Base-by-base conservation (phyloP, 2,888 invertebrate species). In the Odontocerum albicorne region DNA sequence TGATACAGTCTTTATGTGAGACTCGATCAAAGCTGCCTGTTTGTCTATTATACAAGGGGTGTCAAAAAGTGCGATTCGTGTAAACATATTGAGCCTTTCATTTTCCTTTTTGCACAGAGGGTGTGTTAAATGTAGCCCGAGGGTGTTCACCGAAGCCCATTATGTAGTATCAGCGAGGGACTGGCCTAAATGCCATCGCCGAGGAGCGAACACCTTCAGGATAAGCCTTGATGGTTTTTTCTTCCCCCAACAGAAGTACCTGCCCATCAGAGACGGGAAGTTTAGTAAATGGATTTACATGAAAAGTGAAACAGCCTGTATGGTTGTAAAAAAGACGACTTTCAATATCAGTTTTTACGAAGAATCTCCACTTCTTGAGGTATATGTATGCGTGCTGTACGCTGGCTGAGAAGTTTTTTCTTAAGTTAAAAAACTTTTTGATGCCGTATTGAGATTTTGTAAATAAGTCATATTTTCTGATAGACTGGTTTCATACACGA, bases 151-250 rank as follows among this genome's bases (percentile, higher is more conserved):
- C 36, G 35, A 20, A 44, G 19, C 27, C 60, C 47, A 54, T 57
- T 57, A 55, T 56, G 54, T 60, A 27, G 42, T 54, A 57, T 60
- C 56, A 47, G 43, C 20, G 22, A 43, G 39, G 44, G 39, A 43
- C 44, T 10, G 49, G 40, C 50, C 57, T 31, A 54, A 60, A 57
- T 54, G 57, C 51, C 40, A 32, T 50, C 54, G 54, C 54, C 51
- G 31, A 43, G 51, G 19, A 27, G 32, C 35, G 21, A 47, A 44
- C n/a, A 33, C 36, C 54, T 43, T 15, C 21, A 13, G 59, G 49
- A 53, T 59, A 56, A 59, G 43, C 45, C 31, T 13, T 43, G 55
- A 49, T 44, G 49, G 21, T n/a, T 49, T 27, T 54, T 49, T 54
- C 43, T 31, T 44, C 47, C 46, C 38, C 6, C 19, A 8, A 31